Evolutionary conservation across 2,797 vertebrate genomes (phyloP).

Genomic region (Carduelis carduelis): DNA sequence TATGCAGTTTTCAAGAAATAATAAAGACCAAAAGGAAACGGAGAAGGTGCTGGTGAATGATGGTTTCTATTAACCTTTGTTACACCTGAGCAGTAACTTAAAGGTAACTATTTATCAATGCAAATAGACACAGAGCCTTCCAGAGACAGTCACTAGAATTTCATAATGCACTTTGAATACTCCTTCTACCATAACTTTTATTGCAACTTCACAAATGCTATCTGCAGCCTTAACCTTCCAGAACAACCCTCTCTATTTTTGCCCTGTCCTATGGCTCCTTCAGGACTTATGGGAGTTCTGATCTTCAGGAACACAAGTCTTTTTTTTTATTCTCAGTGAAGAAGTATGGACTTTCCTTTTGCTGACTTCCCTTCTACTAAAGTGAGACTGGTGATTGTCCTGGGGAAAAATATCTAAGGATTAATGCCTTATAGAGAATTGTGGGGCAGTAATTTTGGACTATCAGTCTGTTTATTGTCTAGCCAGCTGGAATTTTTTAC

Average conservation of each 20-base stretch:
- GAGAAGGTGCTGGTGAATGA: not conserved
- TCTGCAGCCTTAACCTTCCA: not conserved
- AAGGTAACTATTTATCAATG: not conserved
- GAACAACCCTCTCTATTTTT: not conserved
- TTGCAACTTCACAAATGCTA: not conserved
- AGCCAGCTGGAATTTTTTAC: not conserved
- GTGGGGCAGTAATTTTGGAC: not conserved
- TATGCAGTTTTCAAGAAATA: not conserved
- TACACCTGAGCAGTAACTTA: not conserved
- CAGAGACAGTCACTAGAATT: not conserved
- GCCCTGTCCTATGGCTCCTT: not conserved
- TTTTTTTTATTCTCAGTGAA: not conserved
- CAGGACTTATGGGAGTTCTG: not conserved
- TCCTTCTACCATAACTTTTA: not conserved
- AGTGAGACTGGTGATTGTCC: not conserved
- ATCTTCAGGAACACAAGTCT: not conserved
- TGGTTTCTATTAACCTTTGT: not conserved
- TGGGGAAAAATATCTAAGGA: not conserved
- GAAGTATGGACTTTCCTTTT: not conserved
- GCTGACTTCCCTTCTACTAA: not conserved
- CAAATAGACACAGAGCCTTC: not conserved
- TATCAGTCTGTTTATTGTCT: not conserved
- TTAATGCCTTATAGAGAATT: not conserved
- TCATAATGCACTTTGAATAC: not conserved
- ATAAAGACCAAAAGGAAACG: not conserved